Base-by-base conservation (phyloP, 2,113 vertebrate species). In the Chitala chitala region DNA sequence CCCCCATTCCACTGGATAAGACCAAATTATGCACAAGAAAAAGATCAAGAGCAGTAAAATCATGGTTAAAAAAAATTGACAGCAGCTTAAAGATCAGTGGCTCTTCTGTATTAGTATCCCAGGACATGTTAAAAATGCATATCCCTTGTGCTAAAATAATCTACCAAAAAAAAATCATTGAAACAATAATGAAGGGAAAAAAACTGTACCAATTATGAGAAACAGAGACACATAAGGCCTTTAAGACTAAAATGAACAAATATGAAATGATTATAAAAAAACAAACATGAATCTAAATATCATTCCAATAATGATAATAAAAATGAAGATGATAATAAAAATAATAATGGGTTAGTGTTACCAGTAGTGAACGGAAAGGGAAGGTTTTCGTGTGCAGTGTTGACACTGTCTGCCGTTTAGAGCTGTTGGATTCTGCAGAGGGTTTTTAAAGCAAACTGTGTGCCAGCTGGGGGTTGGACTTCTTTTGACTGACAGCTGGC, bases 191-290 rank as follows among this genome's bases (percentile, higher is more conserved):
- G 77, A 79, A 70, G 63, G 31, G 10, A 81, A 51, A 63, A 69
- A 53, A 80, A 71, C 79, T 75, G 15, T 82, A 83, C 76, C 72
- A 56, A 82, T 84, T 82, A 84, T 81, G 82, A 81, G 81, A 84
- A 79, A 85, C 75, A 86, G 82, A 55, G 1, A 69, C 75, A 65
- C 54, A 36, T 29, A 78, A 76, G 83, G 81, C 61, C 77, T 72
- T 86, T 90, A 89, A 89, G 88, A 91, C 86, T 85, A 78, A 85
- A 81, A 80, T 80, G 58, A 79, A 80, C 83, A 82, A 83, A 82
- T 79, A 81, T 79, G 75, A 65, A 78, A 86, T 76, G 79, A 85
- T 87, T 82, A 86, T 81, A 83, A 83, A 85, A 84, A n/a, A n/a
- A n/a, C n/a, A n/a, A 84, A 56, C 73, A 78, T 82, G 72, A 82